A percentile compares a stretch with the other conserved stretches of the same genome.
These are phyloP conservation scores for Melanotaenia boesemani DNA, from an alignment of 2,797 vertebrate species.

Conservation along the genomic window DNA sequence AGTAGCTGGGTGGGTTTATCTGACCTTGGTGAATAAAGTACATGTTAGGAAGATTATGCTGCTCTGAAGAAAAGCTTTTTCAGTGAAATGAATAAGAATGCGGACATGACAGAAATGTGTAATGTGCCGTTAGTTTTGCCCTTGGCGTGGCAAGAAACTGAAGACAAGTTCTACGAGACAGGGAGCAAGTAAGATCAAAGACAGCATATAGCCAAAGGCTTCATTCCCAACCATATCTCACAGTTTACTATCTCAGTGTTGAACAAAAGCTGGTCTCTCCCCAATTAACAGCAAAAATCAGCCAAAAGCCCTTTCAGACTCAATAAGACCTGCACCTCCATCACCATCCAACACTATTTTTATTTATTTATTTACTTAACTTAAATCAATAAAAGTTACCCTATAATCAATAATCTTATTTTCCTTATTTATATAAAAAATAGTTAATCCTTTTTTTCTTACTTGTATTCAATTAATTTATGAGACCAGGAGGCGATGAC, in stretches of 20 bases:
- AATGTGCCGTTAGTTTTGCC: background rate
- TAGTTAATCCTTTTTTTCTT: too few species aligned
- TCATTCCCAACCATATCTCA: conserved; percentile 15
- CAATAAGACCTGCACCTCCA: conserved; percentile 9
- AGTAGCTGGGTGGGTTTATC: background rate
- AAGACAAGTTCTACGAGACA: background rate
- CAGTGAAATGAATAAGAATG: conserved; percentile 20
- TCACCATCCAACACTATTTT: background rate
- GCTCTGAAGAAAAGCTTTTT: conserved; percentile 15
- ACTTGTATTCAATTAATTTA: too few species aligned
- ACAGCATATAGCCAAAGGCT: conserved; percentile 10
- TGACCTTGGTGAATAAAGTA: conserved; percentile 23
- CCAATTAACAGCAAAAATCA: conserved; percentile 15
- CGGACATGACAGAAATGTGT: conserved; percentile 16
- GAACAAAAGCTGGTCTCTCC: background rate
- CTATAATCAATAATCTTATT: too few species aligned
- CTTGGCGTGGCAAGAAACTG: background rate
- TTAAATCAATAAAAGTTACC: too few species aligned
- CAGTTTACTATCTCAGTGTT: conserved; percentile 22
- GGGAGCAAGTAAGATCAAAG: background rate
- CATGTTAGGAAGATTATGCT: conserved; percentile 7
- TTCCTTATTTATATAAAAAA: too few species aligned
- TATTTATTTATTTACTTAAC: background rate
- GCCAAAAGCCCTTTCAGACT: background rate
- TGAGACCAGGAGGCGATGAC: too few species aligned